phyloP scores from a whole-genome alignment of 1,140 invertebrate species.

The Zaprionus africanus region DNA sequence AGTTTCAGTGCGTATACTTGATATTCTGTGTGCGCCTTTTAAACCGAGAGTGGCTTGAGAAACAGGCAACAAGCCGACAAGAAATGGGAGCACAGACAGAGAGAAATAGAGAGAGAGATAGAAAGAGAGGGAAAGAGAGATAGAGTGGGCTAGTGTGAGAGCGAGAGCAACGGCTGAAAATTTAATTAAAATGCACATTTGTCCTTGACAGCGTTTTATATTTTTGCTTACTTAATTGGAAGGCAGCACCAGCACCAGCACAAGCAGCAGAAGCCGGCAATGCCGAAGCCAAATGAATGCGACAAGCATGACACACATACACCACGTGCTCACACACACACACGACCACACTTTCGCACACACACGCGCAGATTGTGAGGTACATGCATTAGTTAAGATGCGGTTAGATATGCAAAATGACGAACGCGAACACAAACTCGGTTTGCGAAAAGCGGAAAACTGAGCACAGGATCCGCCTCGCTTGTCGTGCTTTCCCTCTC shows the following conservation, averaged over 20 bases:
- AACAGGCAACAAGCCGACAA: slow-evolving; percentile 24
- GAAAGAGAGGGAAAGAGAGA: slow-evolving; percentile 9
- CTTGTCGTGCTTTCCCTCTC: neutral
- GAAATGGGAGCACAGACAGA: slow-evolving; percentile 26
- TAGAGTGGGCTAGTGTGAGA: neutral
- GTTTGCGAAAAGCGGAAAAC: slow-evolving; percentile 16
- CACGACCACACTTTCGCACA: neutral
- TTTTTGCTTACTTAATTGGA: slow-evolving; percentile 74
- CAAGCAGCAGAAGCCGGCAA: slow-evolving; percentile 20
- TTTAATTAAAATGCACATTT: slow-evolving; percentile 83
- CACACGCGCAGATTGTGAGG: slow-evolving; percentile 7
- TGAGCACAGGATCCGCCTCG: slow-evolving; percentile 7
- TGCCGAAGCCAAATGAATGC: slow-evolving; percentile 52
- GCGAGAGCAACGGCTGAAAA: slow-evolving; percentile 54
- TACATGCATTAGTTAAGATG: slow-evolving; percentile 45
- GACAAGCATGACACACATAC: slow-evolving; percentile 36
- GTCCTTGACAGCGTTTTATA: slow-evolving; percentile 80
- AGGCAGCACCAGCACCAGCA: slow-evolving; percentile 24
- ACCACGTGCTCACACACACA: slow-evolving; percentile 8
- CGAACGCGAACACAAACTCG: slow-evolving; percentile 41
- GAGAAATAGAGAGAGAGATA: neutral
- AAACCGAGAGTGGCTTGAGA: slow-evolving; percentile 54
- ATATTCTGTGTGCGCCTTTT: slow-evolving; percentile 55
- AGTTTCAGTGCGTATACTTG: slow-evolving; percentile 62
- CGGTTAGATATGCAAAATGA: slow-evolving; percentile 62